These are phyloP conservation scores for Helicolenus hilgendorfi DNA, from an alignment of 2,797 vertebrate species.

Conservation along the genomic window DNA sequence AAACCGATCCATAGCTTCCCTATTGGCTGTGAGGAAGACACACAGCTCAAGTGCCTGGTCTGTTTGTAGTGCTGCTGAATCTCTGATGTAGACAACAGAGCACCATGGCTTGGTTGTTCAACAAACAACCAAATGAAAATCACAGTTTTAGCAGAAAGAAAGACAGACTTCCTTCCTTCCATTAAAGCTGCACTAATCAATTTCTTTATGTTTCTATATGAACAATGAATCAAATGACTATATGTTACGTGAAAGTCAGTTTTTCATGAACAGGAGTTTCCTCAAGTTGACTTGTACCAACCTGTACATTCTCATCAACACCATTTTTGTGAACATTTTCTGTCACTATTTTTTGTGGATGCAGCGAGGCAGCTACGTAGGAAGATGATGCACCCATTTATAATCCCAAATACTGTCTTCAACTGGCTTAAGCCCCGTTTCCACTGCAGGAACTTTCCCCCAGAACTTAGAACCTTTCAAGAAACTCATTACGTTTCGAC, in stretches of 20 bases:
- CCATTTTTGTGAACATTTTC: too few relatives aligned
- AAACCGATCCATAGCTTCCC: conserved; percentile 72
- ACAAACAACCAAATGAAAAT: conserved; percentile 6
- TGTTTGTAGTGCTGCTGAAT: conserved; percentile 51
- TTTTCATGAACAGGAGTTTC: background rate
- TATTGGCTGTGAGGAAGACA: conserved; percentile 38
- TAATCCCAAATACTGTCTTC: too few relatives aligned
- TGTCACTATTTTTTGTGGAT: too few relatives aligned
- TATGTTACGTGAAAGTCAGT: background rate
- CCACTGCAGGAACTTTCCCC: rapidly evolving
- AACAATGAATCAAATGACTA: background rate
- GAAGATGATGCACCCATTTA: too few relatives aligned
- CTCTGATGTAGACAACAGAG: conserved; percentile 52
- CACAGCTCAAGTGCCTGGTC: conserved; percentile 23
- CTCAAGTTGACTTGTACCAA: background rate
- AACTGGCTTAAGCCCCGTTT: too few relatives aligned
- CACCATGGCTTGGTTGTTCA: background rate
- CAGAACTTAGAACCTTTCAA: rapidly evolving
- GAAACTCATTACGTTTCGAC: too few relatives aligned
- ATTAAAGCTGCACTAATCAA: background rate
- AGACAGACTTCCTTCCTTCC: background rate
- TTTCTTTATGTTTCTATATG: background rate
- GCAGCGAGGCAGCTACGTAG: too few relatives aligned
- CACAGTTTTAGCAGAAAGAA: background rate
- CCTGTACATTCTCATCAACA: too few relatives aligned